A percentile compares a stretch with the other conserved stretches of the same genome.
These are phyloP conservation scores for Clinocottus analis DNA, from an alignment of 2,113 vertebrate species.

Conservation along the genomic window DNA sequence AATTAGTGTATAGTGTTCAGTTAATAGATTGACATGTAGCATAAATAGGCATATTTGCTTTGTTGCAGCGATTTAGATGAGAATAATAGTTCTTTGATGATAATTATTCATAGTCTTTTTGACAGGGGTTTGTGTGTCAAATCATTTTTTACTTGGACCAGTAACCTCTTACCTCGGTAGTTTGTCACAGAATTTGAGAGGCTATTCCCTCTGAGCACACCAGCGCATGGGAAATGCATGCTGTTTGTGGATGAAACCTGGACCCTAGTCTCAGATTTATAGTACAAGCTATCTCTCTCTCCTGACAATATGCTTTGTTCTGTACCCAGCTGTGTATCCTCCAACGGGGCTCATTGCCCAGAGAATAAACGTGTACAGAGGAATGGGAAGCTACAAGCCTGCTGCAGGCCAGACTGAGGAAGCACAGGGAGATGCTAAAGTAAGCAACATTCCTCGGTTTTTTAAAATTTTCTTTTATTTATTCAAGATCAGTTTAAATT, in stretches of 20 bases:
- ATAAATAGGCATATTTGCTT: background rate
- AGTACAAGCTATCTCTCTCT: slow-evolving; percentile 8
- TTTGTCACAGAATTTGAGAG: background rate
- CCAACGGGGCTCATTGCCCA: slow-evolving; percentile 89
- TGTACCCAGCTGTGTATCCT: slow-evolving; percentile 54
- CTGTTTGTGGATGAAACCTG: background rate
- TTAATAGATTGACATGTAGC: background rate
- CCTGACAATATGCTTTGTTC: slow-evolving; percentile 48
- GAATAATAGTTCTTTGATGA: too few species aligned
- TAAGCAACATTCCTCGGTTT: slow-evolving; percentile 71
- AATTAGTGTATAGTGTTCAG: background rate
- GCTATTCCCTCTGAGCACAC: background rate
- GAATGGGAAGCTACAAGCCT: slow-evolving; percentile 79
- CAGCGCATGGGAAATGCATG: background rate
- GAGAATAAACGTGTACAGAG: slow-evolving; percentile 91
- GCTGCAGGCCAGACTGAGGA: slow-evolving; percentile 68
- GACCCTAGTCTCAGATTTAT: background rate
- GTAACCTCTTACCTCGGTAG: background rate
- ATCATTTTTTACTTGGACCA: background rate
- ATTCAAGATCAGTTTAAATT: slow-evolving; percentile 16
- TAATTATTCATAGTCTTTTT: background rate
- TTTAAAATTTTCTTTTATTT: slow-evolving; percentile 2
- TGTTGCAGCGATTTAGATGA: background rate
- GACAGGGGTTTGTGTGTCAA: background rate
- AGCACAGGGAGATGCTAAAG: slow-evolving; percentile 74